Base-by-base conservation (phyloP, 2,888 invertebrate species). In the Temnothorax ravouxi region DNA sequence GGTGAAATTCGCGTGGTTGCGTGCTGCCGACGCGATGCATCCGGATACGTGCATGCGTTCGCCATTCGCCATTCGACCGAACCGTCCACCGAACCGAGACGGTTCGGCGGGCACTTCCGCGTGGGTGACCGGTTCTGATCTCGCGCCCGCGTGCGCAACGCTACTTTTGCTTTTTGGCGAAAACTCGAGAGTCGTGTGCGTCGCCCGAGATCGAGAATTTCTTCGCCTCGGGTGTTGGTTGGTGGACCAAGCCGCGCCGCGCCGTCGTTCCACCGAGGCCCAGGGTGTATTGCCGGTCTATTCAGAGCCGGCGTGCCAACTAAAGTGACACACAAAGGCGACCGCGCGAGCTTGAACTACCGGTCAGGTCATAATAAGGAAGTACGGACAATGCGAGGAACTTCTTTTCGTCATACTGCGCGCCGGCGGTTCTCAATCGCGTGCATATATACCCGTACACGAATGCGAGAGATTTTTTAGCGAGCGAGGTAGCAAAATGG, bases 301-400 rank as follows among this genome's bases (percentile, higher is more conserved):
- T 92, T 92, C 90, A 92, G 76, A 86, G 81, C 84, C 83, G 88
- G 86, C 84, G 87, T 87, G 90, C 89, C 89, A 90, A 88, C 90
- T 92, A 91, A 92, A 92, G 92, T 92, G 92, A 92, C 90, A 89
- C 87, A 92, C 92, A 92, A 92, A 92, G 90, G 91, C 91, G 79
- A 59, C 87, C 83, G 83, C 85, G 84, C 84, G 85, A 84, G 86
- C 85, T 85, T 84, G 87, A 81, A 90, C 91, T 91, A 90, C 89
- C 90, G 91, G 92, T 88, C 91, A 88, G 47, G 84, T 91, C 91
- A 88, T 92, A 92, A 92, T 91, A 91, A 91, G 89, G 88, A 92
- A 91, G 91, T 90, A 85, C 86, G 82, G 87, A 91, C 90, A 89
- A 91, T 91, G 88, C 87, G 84, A 87, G 86, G 38, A 88, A 85